These are phyloP conservation scores for Lipophrys pholis DNA, from an alignment of 2,113 vertebrate species.

Conservation along the genomic window DNA sequence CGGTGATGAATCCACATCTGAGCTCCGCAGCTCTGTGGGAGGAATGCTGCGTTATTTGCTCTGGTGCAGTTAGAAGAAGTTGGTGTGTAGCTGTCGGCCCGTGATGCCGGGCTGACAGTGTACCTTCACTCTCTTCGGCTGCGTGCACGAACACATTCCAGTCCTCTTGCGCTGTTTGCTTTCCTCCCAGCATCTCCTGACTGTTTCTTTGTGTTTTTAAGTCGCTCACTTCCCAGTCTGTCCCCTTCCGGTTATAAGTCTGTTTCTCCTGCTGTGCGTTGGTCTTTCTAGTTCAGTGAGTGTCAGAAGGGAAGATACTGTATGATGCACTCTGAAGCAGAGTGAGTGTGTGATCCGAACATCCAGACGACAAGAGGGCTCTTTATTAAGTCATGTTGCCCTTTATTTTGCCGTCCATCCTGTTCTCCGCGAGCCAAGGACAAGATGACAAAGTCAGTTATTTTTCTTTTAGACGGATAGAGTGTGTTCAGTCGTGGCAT, in stretches of 20 bases:
- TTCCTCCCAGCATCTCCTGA: conserved; percentile 15
- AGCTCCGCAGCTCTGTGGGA: too few relatives aligned
- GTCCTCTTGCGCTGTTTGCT: conserved; percentile 53
- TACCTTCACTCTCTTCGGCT: conserved; percentile 39
- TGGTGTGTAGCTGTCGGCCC: conserved; percentile 36
- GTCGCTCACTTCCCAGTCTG: conserved; percentile 5
- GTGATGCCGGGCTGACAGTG: conserved; percentile 42
- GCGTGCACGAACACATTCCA: conserved; percentile 63
- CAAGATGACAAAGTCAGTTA: too few relatives aligned
- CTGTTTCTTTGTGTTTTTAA: background rate
- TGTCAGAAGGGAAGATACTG: background rate
- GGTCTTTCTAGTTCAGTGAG: conserved; percentile 2
- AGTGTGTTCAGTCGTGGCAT: too few relatives aligned
- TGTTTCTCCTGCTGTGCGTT: background rate
- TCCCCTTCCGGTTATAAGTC: background rate
- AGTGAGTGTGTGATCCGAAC: conserved; percentile 14
- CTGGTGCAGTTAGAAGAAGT: background rate
- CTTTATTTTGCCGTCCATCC: too few relatives aligned
- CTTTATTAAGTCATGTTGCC: too few relatives aligned
- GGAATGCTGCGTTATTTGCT: too few relatives aligned
- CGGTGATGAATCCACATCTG: too few relatives aligned
- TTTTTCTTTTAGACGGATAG: too few relatives aligned
- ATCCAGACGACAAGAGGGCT: too few relatives aligned
- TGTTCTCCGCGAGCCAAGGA: too few relatives aligned
- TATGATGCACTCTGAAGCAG: conserved; percentile 1